Percentiles rank a stretch among this genome's conserved stretches.
Conservation (phyloP, 2,797 vertebrate species). For the Helostoma temminkii region DNA sequence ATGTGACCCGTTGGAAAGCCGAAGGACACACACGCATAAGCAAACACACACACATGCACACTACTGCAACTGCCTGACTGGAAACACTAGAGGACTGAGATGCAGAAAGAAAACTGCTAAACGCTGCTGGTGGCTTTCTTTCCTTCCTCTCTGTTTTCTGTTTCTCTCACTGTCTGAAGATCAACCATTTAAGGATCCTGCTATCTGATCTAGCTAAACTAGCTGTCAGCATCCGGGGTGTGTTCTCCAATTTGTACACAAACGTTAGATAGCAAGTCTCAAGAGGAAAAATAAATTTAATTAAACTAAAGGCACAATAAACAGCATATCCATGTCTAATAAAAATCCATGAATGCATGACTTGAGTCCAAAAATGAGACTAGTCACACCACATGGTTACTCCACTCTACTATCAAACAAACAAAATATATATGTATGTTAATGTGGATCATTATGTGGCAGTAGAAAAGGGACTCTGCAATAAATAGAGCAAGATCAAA, state of each 20-base stretch:
- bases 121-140: constrained; percentile 46
- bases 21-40: constrained; percentile 34
- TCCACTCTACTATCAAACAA: constrained; percentile 3
- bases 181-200: constrained; percentile 39
- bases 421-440: background rate
- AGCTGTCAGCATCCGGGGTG: constrained; percentile 36
- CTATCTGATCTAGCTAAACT: constrained; percentile 62
- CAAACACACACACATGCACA: constrained; percentile 22
- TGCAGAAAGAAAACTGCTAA: constrained; percentile 24
- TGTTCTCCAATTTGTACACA: constrained; percentile 18
- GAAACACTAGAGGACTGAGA: constrained; percentile 47
- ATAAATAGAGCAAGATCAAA: background rate
- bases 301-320: constrained; percentile 8
- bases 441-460: background rate
- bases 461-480: no score
- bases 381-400: background rate
- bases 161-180: constrained; percentile 51
- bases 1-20: constrained; percentile 71
- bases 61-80: constrained; percentile 35
- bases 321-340: background rate
- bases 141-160: constrained; percentile 39
- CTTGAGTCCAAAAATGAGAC: background rate
- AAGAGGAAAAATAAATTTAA: constrained; percentile 11
- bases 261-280: constrained; percentile 18
- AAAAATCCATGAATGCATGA: no score